A percentile compares a stretch with the other conserved stretches of the same genome.
phyloP scores from a whole-genome alignment of 2,888 invertebrate species.

The Catotricha subobsoleta region DNA sequence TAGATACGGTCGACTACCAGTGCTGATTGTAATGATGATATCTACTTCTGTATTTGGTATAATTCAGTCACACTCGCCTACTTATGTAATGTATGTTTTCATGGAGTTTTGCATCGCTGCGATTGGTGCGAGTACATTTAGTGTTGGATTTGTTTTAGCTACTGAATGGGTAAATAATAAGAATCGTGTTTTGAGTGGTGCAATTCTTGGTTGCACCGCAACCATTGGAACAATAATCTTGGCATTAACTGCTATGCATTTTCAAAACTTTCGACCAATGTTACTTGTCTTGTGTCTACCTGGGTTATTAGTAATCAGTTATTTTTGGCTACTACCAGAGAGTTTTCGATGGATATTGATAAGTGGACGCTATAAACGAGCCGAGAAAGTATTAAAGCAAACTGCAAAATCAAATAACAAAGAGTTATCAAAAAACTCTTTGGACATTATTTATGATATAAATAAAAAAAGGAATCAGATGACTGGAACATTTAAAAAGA shows the following conservation, averaged over 20 bases:
- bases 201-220: conserved; percentile 45
- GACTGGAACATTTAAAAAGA: no score
- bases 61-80: conserved; percentile 45
- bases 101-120: conserved; percentile 50
- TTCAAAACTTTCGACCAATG: conserved; percentile 48
- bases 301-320: conserved; percentile 46
- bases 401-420: conserved; percentile 47
- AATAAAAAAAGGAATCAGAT: no score
- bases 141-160: conserved; percentile 52
- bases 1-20: conserved; percentile 40
- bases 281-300: conserved; percentile 47
- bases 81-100: conserved; percentile 43
- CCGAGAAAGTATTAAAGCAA: conserved; percentile 38
- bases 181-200: conserved; percentile 50
- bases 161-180: conserved; percentile 60
- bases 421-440: conserved; percentile 32
- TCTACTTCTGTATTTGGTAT: conserved; percentile 47
- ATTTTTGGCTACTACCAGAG: conserved; percentile 51
- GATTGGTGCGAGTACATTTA: conserved; percentile 49
- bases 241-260: conserved; percentile 46
- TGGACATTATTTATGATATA: conserved; percentile 18
- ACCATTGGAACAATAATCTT: conserved; percentile 50
- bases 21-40: conserved; percentile 34
- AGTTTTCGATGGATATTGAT: conserved; percentile 59
- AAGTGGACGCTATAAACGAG: conserved; percentile 36